A percentile compares a stretch with the other conserved stretches of the same genome.
Conservation (phyloP, 1,140 invertebrate genomes). For the Spodoptera frugiperda region DNA sequence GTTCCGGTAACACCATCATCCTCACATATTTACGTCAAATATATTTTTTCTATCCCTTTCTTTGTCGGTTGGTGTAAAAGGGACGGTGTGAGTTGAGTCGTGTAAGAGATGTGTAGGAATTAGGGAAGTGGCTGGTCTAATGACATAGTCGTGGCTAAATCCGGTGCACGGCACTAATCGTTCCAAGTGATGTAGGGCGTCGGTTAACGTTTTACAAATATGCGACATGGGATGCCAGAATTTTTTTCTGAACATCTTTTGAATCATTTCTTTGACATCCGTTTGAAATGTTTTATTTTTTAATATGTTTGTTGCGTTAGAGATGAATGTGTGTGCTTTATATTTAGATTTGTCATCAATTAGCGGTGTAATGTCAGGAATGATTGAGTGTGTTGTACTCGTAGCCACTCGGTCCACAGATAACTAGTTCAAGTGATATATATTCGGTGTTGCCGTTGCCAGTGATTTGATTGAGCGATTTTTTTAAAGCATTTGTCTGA, state of each 20-base stretch:
- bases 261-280: constrained; percentile 58
- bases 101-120: constrained; percentile 35
- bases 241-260: constrained; percentile 55
- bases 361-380: constrained; percentile 16
- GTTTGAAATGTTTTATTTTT: constrained; percentile 48
- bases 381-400: constrained; percentile 5
- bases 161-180: constrained; percentile 74
- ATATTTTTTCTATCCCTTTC: constrained; percentile 51
- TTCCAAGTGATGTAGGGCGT: constrained; percentile 60
- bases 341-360: constrained; percentile 21
- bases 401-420: not conserved
- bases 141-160: constrained; percentile 71
- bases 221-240: constrained; percentile 61
- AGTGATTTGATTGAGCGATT: too few relatives aligned
- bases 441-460: not conserved
- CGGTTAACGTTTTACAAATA: constrained; percentile 60
- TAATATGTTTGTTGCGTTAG: constrained; percentile 40
- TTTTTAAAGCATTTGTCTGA: too few relatives aligned
- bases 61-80: constrained; percentile 32
- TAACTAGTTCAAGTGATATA: constrained; percentile 10
- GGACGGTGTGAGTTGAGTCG: constrained; percentile 18
- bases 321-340: constrained; percentile 14
- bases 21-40: constrained; percentile 43
- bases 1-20: constrained; percentile 62
- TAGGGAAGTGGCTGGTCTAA: constrained; percentile 72